Evolutionary conservation across 2,113 vertebrate genomes (phyloP), one percentile per base, ranked within the genome.

Genomic region (Motacilla tschutschensis): DNA sequence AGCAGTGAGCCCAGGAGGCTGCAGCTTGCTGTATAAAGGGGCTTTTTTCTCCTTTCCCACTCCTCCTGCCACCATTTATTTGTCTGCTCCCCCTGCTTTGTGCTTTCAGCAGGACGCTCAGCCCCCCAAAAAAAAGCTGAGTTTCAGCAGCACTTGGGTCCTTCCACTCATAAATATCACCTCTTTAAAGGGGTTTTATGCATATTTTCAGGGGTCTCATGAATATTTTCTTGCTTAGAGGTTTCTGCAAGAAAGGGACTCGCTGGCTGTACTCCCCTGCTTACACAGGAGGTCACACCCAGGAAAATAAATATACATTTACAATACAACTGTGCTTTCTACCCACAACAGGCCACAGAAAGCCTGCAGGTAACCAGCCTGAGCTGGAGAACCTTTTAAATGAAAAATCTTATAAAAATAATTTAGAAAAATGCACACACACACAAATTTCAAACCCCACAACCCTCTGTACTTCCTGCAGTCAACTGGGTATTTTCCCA

Each of bases 211-310:
- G 22, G 33, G 14, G 22, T 54, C 62, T 62, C 3, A 2, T 15
- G 40, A 28, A 3, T 53, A 19, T 84, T 82, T 76, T 18, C 43
- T 63, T 4, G 17, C 43, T 50, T 3, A 51, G 43, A 22, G 36
- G 36, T 55, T 85, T 51, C 36, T 59, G 2, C 35, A 54, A 31
- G 8, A 29, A 11, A 73, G 24, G 35, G 20, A 22, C 62, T 24
- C 0, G 0, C 2, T 43, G 63, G 21, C 46, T 0, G 0, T 2
- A 29, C 29, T 53, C 29, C 12, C 18, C 50, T 53, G 17, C 29
- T 65, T 12, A 16, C 6, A 2, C 26, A 59, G 65, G 43, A 70
- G 14, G 7, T n/a, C 20, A 77, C 2, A 2, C 18, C 22, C 83
- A 33, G 9, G 46, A 22, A 78, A 85, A 73, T 8, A 72, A 76